These are phyloP conservation scores for Catajapyx aquilonaris DNA, from an alignment of 1,140 invertebrate species.

Conservation along the genomic window DNA sequence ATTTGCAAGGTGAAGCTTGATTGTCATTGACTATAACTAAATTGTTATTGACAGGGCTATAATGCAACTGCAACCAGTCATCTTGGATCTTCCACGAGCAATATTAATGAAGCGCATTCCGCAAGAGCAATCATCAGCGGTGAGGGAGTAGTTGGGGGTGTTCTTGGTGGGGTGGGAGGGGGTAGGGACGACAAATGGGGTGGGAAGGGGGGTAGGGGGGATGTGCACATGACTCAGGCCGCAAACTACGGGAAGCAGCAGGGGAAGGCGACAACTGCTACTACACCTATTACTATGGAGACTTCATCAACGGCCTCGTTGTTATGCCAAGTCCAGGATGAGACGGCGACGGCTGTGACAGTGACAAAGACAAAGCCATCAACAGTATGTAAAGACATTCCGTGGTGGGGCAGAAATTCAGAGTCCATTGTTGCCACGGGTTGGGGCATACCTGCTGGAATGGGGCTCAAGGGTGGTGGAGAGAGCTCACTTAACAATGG, in stretches of 20 bases:
- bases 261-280: too few relatives aligned
- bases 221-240: too few relatives aligned
- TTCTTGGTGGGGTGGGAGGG: too few relatives aligned
- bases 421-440: slow-evolving; percentile 10
- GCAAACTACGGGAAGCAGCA: too few relatives aligned
- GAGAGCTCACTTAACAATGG: slow-evolving; percentile 53
- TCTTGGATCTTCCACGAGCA: slow-evolving; percentile 15
- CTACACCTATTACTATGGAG: slow-evolving; percentile 1
- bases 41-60: slow-evolving; percentile 10
- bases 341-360: slow-evolving; percentile 1
- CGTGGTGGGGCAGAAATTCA: slow-evolving; percentile 1
- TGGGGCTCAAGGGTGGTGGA: slow-evolving; percentile 48
- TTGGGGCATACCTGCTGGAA: slow-evolving; percentile 33
- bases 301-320: slow-evolving; percentile 4
- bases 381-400: too few relatives aligned
- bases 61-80: slow-evolving; percentile 11
- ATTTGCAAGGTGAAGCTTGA: too few relatives aligned
- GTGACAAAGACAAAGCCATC: slow-evolving; percentile 3
- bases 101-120: too few relatives aligned
- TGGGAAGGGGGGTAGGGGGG: too few relatives aligned
- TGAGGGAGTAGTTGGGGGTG: too few relatives aligned
- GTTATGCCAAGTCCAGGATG: slow-evolving; percentile 4
- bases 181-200: too few relatives aligned
- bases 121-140: too few relatives aligned
- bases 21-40: too few relatives aligned